Evolutionary conservation across 2,797 vertebrate species (phyloP), one percentile per base, ranked within the genome.

Genomic region (Otus scops): DNA sequence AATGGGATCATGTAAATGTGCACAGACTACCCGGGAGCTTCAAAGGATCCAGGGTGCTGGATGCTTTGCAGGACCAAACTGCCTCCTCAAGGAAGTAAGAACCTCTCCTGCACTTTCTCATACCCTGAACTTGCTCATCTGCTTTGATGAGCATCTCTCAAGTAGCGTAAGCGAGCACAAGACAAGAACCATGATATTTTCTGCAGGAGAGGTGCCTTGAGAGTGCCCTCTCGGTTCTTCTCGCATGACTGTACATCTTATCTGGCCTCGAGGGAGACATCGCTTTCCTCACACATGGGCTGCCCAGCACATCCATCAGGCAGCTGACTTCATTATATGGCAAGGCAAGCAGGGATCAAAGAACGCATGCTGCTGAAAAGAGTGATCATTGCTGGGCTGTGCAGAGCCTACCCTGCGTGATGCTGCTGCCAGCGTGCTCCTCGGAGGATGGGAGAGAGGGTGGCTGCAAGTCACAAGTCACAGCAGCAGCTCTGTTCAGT

Each of bases 181-280:
- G 96, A 88, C 9, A 41, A 95, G 94, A 97, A 96, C 79, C 70
- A 48, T 69, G 87, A 93, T 73, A 89, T 67, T 93, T 89, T 88
- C 79, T 74, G 68, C 87, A 65, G 50, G 38, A 85, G 91, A 90
- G 45, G 83, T 84, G 91, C 89, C 96, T 97, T 80, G 84, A 92
- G 65, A 91, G 91, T 90, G 70, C 88, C 79, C 53, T 78, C 76
- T 97, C 96, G 75, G 50, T 64, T 69, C 8, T 71, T 65, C 79
- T 82, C 84, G 94, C 59, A 13, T 47, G 56, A 65, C 38, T 61
- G 47, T 48, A 27, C 5, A 1, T 92, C 81, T 86, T 68, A 43
- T 39, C 59, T 89, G 80, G 95, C 85, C 89, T 74, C 73, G 57
- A 2, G 68, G 82, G 67, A 97, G 82, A 65, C 36, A 41, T 11